Base-by-base conservation (phyloP, 2,797 vertebrate species). In the Denticeps clupeoides region DNA sequence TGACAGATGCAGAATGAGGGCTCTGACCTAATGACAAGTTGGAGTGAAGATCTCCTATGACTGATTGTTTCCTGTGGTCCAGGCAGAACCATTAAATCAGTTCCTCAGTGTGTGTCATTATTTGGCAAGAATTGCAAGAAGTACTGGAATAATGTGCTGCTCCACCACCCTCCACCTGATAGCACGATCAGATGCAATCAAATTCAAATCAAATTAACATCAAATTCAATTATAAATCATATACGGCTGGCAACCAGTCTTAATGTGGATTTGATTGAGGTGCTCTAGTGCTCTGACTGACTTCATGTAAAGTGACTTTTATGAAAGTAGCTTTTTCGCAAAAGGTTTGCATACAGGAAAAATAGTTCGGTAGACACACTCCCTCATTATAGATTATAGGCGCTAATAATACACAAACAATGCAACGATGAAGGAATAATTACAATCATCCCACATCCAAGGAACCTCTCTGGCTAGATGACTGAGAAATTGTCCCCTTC, bases 191-290 rank as follows among this genome's bases (percentile, higher is more conserved):
- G 71, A 68, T 56, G 59, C 48, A 50, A n/a, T n/a, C n/a, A n/a
- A n/a, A n/a, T n/a, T n/a, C n/a, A n/a, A n/a, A n/a, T n/a, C n/a
- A n/a, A n/a, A n/a, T n/a, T n/a, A n/a, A n/a, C 56, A 45, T 58
- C 54, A 72, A 76, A 75, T 80, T 67, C 64, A 79, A 76, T 83
- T 77, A 69, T 58, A 65, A n/a, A 42, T 21, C 31, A 28, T 53
- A 55, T n/a, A n/a, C n/a, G n/a, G n/a, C n/a, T n/a, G n/a, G n/a
- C n/a, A n/a, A n/a, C n/a, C n/a, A n/a, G 65, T 68, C 55, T 63
- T 71, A 53, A 49, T 67, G 61, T 63, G 62, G 63, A 62, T 74
- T 69, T 70, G 68, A 79, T 71, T 63, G 73, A 71, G 71, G 70
- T 56, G 53, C 52, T 56, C 51, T 46, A 58, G 58, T 67, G 59